Base-by-base conservation (phyloP, 30 jellyfish, hydroid and myxozoan species). In the Phacellophora camtschatica region DNA sequence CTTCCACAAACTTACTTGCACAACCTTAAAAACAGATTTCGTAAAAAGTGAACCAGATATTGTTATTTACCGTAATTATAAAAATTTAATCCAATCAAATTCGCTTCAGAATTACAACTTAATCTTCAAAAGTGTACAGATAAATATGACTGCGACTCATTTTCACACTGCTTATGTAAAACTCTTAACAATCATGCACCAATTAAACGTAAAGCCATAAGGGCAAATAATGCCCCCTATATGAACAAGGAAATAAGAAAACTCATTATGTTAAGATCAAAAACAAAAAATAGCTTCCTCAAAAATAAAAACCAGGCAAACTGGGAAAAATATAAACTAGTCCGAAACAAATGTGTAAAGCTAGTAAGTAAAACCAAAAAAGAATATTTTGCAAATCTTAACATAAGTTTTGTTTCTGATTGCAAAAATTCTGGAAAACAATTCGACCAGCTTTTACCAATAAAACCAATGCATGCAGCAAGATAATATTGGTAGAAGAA, bases 1-100 rank as follows among this genome's bases (percentile, higher is more conserved):
- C 35, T 75, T 61, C 90, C 90, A 78, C 62, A 72, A 78, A 33
- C 67, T 78, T 81, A 78, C 63, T 15, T 64, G 37, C 48, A 78
- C 90, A 24, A 50, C 63, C 48, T 24, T 78, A 6, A 78, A 78
- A 63, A 59, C 90, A 49, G 48, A 74, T 27, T 71, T 10, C 76
- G 16, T 29, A 15, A 71, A 71, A 30, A 55, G 43, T 51, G 54
- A 32, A 15, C 81, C 85, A 33, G 48, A 32, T 42, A 71, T 18
- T 27, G 16, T 51, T 28, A 31, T 37, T 37, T 71, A 71, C 29
- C 71, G 72, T 42, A 37, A 71, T 74, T 41, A 71, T 31, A 71
- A 41, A 51, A 71, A 71, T 1, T 71, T 7, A 13, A 5, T 13
- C 13, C 51, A 39, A 13, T n/a, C n/a, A n/a, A n/a, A n/a, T n/a